A percentile compares a stretch with the other conserved stretches of the same genome.
Conservation (phyloP, 2,888 invertebrate species). For the Caenorhabditis macrosperma region DNA sequence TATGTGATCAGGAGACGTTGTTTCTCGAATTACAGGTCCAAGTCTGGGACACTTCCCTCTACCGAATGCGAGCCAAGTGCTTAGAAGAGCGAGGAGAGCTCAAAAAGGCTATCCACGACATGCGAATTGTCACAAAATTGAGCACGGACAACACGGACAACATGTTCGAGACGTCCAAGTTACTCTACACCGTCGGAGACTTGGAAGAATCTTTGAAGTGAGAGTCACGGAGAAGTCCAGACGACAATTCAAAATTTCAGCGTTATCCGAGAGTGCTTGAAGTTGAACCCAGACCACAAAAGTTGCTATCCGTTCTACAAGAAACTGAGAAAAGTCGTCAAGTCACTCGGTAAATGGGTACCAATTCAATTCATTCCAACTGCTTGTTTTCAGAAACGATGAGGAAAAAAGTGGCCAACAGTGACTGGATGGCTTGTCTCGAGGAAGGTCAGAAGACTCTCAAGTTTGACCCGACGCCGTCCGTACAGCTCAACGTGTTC, state of each 20-base stretch:
- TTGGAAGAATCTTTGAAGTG: conserved; percentile 91
- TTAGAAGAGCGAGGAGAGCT: conserved; percentile 88
- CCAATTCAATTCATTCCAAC: neutral
- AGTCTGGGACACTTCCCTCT: conserved; percentile 88
- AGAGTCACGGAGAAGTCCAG: conserved; percentile 70
- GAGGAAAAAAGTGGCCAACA: conserved; percentile 47
- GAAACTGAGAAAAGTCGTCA: conserved; percentile 91
- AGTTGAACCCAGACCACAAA: conserved; percentile 97
- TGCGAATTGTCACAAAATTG: conserved; percentile 87
- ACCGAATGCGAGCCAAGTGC: conserved; percentile 91
- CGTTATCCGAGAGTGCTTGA: conserved; percentile 96
- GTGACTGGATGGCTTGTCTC: conserved; percentile 85
- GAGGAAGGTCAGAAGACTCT: conserved; percentile 84
- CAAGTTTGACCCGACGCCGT: conserved; percentile 86
- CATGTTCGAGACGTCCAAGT: conserved; percentile 87
- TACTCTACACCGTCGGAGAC: conserved; percentile 93
- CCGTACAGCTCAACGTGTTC: conserved; percentile 84
- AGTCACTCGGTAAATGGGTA: conserved; percentile 67
- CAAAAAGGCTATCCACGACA: conserved; percentile 82
- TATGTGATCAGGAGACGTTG: neutral
- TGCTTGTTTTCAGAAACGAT: conserved; percentile 44
- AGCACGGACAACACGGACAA: conserved; percentile 93
- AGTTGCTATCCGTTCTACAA: conserved; percentile 96
- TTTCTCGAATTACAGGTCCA: conserved; percentile 82
- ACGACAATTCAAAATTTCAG: conserved; percentile 81